Conservation (phyloP, 2,113 vertebrate species). For the Podarcis muralis region DNA sequence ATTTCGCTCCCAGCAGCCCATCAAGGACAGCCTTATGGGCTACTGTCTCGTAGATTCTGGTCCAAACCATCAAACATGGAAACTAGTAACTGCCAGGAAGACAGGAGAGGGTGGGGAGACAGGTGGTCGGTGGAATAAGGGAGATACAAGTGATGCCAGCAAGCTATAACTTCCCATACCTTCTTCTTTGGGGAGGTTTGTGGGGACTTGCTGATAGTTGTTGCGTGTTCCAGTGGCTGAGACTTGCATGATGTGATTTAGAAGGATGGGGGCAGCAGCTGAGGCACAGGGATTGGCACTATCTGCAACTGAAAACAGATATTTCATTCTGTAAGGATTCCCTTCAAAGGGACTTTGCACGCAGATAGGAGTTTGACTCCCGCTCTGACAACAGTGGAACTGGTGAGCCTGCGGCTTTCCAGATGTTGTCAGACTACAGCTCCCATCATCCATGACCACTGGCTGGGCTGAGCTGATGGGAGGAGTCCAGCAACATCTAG, state of each 20-base stretch:
- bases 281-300: neutral
- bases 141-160: too few relatives aligned
- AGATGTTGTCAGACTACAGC: neutral
- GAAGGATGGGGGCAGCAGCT: neutral
- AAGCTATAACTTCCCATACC: slow-evolving; percentile 47
- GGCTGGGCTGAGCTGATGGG: neutral
- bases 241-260: slow-evolving; percentile 37
- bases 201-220: slow-evolving; percentile 57
- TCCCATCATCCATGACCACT: neutral
- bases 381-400: neutral
- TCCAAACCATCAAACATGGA: neutral
- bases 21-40: neutral
- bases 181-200: slow-evolving; percentile 63
- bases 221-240: neutral
- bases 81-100: neutral
- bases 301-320: slow-evolving; percentile 4
- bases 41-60: neutral
- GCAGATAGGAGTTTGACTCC: neutral
- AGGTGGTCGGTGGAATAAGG: neutral
- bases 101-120: neutral
- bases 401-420: neutral
- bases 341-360: neutral
- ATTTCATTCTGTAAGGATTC: accelerated
- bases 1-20: neutral
- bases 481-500: neutral